Base-by-base conservation (phyloP, 30 jellyfish, hydroid and myxozoan species). In the Rhopilema esculentum region DNA sequence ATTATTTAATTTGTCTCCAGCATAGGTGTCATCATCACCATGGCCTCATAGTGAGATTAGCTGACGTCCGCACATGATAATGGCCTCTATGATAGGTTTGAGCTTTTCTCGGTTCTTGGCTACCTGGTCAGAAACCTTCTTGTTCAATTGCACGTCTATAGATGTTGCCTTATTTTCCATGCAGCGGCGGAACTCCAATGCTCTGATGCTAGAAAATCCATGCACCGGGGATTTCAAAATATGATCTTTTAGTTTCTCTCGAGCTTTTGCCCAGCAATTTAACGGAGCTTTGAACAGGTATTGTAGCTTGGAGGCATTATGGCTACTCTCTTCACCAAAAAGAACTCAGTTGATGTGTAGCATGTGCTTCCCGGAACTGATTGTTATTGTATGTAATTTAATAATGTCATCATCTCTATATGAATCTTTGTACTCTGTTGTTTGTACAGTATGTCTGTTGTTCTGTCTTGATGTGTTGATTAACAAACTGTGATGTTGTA, bases 301-400 rank as follows among this genome's bases (percentile, higher is more conserved):
- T 4, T 75, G 23, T 8, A 75, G 77, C 40, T 75, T 75, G 30
- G 74, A 32, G 19, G 74, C 86, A 75, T 75, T 75, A 76, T 75
- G 86, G 79, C 28, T 50, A n/a, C n/a, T n/a, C 27, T 75, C 78
- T 15, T 48, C 73, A 31, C 78, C 86, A 40, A 75, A 75, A 16
- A 75, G 24, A 24, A 75, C 86, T 29, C 86, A 75, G 29, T 75
- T 75, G 23, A 75, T 26, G 33, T n/a, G n/a, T n/a, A n/a, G n/a
- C n/a, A n/a, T n/a, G n/a, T n/a, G n/a, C n/a, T n/a, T n/a, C n/a
- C n/a, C n/a, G n/a, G n/a, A n/a, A n/a, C n/a, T n/a, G n/a, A n/a
- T n/a, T n/a, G n/a, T n/a, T n/a, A n/a, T n/a, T n/a, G n/a, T n/a
- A n/a, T n/a, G n/a, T n/a, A n/a, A n/a, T n/a, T n/a, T n/a, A n/a